Conservation (phyloP, 2,113 vertebrate species). For the Hystrix cristata region DNA sequence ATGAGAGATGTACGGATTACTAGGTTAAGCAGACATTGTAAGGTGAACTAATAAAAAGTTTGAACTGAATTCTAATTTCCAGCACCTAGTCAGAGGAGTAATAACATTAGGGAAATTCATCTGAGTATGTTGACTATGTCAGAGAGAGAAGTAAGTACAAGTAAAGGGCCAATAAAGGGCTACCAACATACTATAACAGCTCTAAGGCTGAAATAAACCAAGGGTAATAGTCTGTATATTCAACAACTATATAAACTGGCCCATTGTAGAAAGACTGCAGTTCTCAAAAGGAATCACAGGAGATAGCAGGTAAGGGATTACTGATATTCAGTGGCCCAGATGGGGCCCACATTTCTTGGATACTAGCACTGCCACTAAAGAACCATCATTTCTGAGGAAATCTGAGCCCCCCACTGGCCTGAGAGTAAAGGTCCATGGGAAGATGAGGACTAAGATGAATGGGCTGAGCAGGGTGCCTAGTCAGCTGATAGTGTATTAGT, state of each 20-base stretch:
- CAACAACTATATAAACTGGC: background rate
- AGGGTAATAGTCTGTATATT: background rate
- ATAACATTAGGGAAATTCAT: background rate
- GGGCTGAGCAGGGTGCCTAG: background rate
- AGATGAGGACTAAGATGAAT: background rate
- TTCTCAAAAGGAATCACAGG: background rate
- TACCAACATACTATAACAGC: background rate
- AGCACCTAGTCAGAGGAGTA: background rate
- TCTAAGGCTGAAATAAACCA: background rate
- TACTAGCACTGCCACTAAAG: background rate
- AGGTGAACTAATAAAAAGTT: slow-evolving; percentile 16
- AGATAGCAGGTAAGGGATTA: background rate
- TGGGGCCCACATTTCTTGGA: background rate
- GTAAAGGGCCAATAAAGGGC: background rate
- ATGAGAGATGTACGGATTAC: background rate
- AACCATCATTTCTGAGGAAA: background rate
- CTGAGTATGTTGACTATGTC: background rate
- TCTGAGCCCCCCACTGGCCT: background rate
- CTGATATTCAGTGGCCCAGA: background rate
- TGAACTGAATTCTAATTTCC: slow-evolving; percentile 35
- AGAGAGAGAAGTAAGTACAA: background rate
- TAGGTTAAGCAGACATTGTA: background rate
- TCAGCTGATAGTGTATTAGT: background rate
- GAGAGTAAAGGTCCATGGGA: background rate
- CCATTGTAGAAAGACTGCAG: background rate